Percentiles rank a stretch among this genome's conserved stretches.
These are phyloP conservation scores for Anniella stebbinsi DNA, from an alignment of 2,797 vertebrate species.

Conservation along the genomic window DNA sequence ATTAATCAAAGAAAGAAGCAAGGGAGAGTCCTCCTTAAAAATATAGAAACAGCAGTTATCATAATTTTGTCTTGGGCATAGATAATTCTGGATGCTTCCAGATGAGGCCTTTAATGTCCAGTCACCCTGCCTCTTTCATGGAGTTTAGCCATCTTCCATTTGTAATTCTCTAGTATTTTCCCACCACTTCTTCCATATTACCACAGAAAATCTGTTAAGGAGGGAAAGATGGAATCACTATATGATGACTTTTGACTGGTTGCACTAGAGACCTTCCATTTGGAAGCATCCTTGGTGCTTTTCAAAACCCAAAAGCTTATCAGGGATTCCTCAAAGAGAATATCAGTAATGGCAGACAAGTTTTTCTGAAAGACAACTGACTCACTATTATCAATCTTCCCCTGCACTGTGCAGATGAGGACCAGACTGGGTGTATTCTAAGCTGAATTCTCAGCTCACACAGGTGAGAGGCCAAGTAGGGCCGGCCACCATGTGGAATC, in stretches of 20 bases:
- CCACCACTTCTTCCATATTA: neutral
- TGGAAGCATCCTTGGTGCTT: neutral
- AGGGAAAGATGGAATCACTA: neutral
- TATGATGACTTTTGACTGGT: neutral
- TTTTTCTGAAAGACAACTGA: neutral
- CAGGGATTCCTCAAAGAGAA: neutral
- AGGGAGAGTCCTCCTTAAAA: neutral
- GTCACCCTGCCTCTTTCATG: neutral
- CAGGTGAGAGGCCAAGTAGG: neutral
- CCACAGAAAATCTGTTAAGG: neutral
- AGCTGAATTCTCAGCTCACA: neutral
- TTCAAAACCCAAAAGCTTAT: neutral
- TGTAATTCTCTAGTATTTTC: neutral
- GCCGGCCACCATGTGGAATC: neutral
- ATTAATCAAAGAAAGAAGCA: neutral
- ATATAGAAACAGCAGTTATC: neutral
- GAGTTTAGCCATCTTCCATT: neutral
- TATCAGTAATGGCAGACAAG: neutral
- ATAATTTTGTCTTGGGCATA: neutral
- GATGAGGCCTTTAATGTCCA: neutral
- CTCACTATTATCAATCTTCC: too few relatives aligned
- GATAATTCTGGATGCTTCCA: neutral
- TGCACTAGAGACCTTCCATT: neutral
- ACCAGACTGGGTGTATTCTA: neutral
- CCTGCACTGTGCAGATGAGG: neutral